Conservation (phyloP, 2,888 invertebrate species). For the Aphrophora alni region DNA sequence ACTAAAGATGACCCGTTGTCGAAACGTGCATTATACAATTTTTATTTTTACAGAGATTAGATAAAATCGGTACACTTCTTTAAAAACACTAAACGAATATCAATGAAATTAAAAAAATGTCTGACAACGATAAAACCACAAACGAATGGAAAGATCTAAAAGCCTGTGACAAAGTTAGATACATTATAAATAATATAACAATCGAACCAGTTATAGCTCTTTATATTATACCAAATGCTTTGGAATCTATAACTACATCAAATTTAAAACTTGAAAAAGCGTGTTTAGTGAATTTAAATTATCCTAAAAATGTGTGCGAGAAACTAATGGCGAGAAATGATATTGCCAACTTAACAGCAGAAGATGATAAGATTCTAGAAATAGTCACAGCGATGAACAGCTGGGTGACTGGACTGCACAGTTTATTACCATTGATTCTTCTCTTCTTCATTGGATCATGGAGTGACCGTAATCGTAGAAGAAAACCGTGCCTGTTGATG, state of each 20-base stretch:
- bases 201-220: neutral
- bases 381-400: slow-evolving; percentile 39
- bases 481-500: slow-evolving; percentile 44
- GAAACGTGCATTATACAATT: too few relatives aligned
- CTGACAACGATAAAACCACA: neutral
- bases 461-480: slow-evolving; percentile 43
- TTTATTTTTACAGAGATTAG: too few relatives aligned
- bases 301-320: slow-evolving; percentile 34
- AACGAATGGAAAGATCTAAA: neutral
- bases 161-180: neutral
- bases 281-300: slow-evolving; percentile 37
- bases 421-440: slow-evolving; percentile 37
- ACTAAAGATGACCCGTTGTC: too few relatives aligned
- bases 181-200: neutral
- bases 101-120: too few relatives aligned
- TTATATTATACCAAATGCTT: neutral
- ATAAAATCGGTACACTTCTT: too few relatives aligned
- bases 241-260: neutral
- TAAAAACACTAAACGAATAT: too few relatives aligned
- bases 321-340: slow-evolving; percentile 17
- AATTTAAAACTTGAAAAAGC: neutral
- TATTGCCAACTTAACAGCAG: neutral
- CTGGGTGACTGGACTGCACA: slow-evolving; percentile 39
- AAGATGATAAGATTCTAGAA: slow-evolving; percentile 35
- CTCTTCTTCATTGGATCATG: slow-evolving; percentile 43